Evolutionary conservation across 2,797 vertebrate species (phyloP), one percentile per base, ranked within the genome.

Genomic region (Poliocrania exsul): DNA sequence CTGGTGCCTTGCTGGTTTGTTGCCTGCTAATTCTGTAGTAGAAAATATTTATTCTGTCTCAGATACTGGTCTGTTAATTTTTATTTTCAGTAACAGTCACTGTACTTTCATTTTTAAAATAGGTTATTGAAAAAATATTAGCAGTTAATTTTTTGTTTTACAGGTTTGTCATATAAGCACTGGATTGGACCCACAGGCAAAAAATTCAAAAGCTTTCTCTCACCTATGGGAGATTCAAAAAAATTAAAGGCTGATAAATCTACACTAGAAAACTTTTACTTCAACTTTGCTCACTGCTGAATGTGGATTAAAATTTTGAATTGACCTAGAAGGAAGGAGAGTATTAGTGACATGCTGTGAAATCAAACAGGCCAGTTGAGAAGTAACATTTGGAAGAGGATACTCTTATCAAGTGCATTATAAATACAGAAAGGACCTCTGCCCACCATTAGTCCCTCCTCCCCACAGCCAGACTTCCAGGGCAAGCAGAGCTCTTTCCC

Each of bases 1-100:
- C 18, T 53, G 72, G 90, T 94, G 82, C 46, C 58, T 91, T 90
- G 54, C 60, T 92, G 31, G 49, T 92, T 89, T 89, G 60, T 54
- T 90, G 33, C 18, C 66, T 92, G n/a, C 37, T 88, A 70, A 79
- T 65, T 81, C 58, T 95, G 44, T 33, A 49, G n/a, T 26, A 51
- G 86, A 57, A 93, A 91, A 62, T 62, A 74, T 54, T 89, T 71
- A 31, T 80, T 81, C 35, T 53, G 0, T 69, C 31, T 89, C 42
- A 42, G 57, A 85, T 83, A 46, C 29, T 56, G 44, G 10, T 83
- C 40, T 81, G n/a, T 49, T 71, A 47, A 67, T 24, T 58, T 87
- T 86, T 29, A 24, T 92, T 86, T 93, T 78, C 26, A n/a, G 25
- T 93, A 87, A 72, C 61, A 62, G 26, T 74, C 42, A 15, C 66